phyloP scores from a whole-genome alignment of 2,113 vertebrate genomes.

The Gasterosteus aculeatus region DNA sequence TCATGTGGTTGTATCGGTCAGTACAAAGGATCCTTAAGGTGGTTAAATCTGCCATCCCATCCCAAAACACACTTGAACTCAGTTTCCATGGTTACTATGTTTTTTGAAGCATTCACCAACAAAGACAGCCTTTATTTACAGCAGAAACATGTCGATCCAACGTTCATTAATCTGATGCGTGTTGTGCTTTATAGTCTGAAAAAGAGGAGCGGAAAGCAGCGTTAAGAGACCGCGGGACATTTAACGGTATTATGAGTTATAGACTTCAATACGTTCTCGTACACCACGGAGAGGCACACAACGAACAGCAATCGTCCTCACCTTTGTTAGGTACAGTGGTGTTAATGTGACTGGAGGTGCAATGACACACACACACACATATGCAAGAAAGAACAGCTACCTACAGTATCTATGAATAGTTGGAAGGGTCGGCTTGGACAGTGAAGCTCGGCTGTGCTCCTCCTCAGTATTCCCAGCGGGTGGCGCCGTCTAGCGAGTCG shows the following conservation, averaged over 20 bases:
- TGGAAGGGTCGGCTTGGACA: slow-evolving; percentile 45
- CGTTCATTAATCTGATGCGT: slow-evolving; percentile 24
- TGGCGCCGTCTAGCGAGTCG: slow-evolving; percentile 86
- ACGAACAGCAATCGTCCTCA: slow-evolving; percentile 2
- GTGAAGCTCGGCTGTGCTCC: slow-evolving; percentile 23
- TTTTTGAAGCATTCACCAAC: slow-evolving; percentile 16
- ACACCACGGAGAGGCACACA: slow-evolving; percentile 51
- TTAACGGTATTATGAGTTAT: slow-evolving; percentile 26
- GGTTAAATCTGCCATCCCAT: slow-evolving; percentile 4
- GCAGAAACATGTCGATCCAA: slow-evolving; percentile 38
- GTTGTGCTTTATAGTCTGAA: slow-evolving; percentile 13
- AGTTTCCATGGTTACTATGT: slow-evolving; percentile 22
- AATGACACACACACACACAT: slow-evolving; percentile 29
- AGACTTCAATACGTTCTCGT: slow-evolving; percentile 33
- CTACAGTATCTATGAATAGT: slow-evolving; percentile 43
- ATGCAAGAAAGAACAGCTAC: slow-evolving; percentile 38
- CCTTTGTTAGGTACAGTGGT: slow-evolving; percentile 18
- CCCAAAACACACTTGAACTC: neutral
- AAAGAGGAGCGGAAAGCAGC: slow-evolving; percentile 36
- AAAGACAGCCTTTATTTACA: slow-evolving; percentile 68
- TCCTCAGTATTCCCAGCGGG: slow-evolving; percentile 94
- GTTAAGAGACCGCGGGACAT: slow-evolving; percentile 17
- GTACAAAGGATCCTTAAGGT: neutral
- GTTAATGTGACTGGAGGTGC: slow-evolving; percentile 31
- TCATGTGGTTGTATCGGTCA: neutral